These are phyloP conservation scores for Frankliniella intonsa DNA, from an alignment of 2,888 invertebrate genomes.

Conservation along the genomic window DNA sequence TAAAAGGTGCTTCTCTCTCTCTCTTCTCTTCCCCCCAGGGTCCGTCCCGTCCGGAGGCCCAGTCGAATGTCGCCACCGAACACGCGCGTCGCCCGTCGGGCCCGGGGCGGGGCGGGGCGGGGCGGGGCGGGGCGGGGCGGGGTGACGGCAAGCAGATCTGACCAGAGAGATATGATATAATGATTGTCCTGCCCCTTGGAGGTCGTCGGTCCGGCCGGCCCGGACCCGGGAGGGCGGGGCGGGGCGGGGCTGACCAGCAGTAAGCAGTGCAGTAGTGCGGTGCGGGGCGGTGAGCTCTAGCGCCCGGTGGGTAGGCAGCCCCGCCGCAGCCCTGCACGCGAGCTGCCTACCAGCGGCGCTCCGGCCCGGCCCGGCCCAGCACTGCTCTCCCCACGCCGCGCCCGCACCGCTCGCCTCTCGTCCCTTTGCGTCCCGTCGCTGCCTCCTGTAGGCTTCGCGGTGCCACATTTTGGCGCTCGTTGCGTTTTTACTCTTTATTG, in stretches of 20 bases:
- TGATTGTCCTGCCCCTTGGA: background rate
- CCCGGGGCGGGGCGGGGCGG: background rate
- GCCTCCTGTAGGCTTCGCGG: too few species aligned
- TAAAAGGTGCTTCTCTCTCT: background rate
- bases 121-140: background rate
- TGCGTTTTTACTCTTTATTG: too few species aligned
- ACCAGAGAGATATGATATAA: conserved; percentile 6
- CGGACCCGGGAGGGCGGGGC: background rate
- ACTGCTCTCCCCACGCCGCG: too few species aligned
- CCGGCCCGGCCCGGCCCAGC: background rate
- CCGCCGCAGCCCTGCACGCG: background rate
- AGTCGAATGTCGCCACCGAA: too few species aligned
- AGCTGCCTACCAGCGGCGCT: background rate
- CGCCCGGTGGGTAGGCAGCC: background rate
- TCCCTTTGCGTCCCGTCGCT: too few species aligned
- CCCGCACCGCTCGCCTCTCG: too few species aligned
- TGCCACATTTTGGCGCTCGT: too few species aligned
- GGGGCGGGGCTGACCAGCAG: background rate
- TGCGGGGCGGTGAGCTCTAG: background rate
- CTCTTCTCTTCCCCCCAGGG: background rate
- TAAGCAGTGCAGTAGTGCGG: background rate
- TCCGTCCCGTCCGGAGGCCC: background rate
- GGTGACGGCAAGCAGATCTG: background rate
- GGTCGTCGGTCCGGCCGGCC: background rate
- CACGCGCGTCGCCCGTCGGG: background rate